Conservation (phyloP, 2,888 invertebrate species). For the Tiliacea aurago region DNA sequence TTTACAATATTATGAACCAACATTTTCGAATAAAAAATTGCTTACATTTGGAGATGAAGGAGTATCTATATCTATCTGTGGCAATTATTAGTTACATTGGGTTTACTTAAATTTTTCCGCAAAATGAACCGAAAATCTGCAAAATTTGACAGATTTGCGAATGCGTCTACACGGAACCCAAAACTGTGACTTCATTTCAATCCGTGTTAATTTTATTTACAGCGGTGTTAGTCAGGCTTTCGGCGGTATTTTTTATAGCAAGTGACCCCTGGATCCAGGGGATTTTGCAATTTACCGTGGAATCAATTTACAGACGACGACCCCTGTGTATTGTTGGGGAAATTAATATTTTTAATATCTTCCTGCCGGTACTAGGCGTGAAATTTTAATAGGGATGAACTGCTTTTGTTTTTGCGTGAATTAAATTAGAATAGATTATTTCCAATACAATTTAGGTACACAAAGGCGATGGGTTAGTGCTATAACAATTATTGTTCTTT, state of each 20-base stretch:
- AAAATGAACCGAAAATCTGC: too few species aligned
- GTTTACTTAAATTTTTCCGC: too few species aligned
- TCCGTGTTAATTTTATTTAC: conserved; percentile 49
- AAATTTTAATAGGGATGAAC: background rate
- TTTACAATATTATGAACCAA: too few species aligned
- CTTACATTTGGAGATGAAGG: too few species aligned
- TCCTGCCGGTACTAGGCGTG: background rate
- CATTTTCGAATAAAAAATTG: too few species aligned
- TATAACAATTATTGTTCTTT: too few species aligned
- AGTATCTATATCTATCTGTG: too few species aligned
- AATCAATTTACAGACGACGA: conserved; percentile 30
- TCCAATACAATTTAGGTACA: too few species aligned
- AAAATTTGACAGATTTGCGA: too few species aligned
- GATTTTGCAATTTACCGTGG: conserved; percentile 42
- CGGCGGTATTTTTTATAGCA: conserved; percentile 33
- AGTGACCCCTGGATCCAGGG: conserved; percentile 21
- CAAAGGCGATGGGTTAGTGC: too few species aligned
- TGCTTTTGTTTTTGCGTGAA: background rate
- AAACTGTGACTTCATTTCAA: background rate
- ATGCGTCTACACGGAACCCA: conserved; percentile 36
- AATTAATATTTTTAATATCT: conserved; percentile 15
- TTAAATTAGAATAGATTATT: background rate
- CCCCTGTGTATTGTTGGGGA: background rate
- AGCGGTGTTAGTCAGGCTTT: conserved; percentile 24
- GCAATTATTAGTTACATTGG: too few species aligned